phyloP scores from a whole-genome alignment of 2,113 vertebrate genomes.

The Semnornis frantzii region DNA sequence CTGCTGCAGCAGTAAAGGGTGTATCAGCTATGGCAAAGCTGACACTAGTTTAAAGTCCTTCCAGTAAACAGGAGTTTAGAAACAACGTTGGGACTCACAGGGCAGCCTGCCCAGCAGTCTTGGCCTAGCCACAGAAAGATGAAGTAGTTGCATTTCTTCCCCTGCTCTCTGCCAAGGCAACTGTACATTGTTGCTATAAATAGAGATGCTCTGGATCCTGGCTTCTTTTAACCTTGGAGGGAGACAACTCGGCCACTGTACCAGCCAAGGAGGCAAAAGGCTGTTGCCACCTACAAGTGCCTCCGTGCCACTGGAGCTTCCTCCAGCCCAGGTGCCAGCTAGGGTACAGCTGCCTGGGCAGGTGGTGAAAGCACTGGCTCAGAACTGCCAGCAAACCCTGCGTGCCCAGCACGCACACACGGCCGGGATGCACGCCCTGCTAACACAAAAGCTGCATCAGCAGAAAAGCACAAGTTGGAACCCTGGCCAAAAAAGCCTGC shows the following conservation, averaged over 20 bases:
- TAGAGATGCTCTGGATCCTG: background rate
- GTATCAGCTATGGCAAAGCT: background rate
- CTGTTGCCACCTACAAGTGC: background rate
- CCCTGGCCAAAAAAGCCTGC: background rate
- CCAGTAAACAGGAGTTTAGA: background rate
- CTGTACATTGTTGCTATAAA: slow-evolving; percentile 61
- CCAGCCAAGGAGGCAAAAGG: background rate
- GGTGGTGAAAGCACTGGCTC: background rate
- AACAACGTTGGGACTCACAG: background rate
- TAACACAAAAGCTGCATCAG: background rate
- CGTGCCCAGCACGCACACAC: background rate
- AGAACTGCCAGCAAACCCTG: background rate
- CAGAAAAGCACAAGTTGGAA: background rate
- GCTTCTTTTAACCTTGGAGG: slow-evolving; percentile 43
- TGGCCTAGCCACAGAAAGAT: background rate
- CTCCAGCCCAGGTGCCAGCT: background rate
- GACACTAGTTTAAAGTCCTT: background rate
- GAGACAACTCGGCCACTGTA: background rate
- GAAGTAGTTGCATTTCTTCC: slow-evolving; percentile 29
- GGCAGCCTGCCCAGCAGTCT: slow-evolving; percentile 13
- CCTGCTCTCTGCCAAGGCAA: slow-evolving; percentile 38
- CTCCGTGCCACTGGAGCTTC: background rate
- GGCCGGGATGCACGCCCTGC: background rate
- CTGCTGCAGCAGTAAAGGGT: background rate
- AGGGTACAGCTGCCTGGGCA: background rate